Evolutionary conservation across 2,113 vertebrate genomes (phyloP), one percentile per base, ranked within the genome.

Genomic region (Micronycteris hirsuta): DNA sequence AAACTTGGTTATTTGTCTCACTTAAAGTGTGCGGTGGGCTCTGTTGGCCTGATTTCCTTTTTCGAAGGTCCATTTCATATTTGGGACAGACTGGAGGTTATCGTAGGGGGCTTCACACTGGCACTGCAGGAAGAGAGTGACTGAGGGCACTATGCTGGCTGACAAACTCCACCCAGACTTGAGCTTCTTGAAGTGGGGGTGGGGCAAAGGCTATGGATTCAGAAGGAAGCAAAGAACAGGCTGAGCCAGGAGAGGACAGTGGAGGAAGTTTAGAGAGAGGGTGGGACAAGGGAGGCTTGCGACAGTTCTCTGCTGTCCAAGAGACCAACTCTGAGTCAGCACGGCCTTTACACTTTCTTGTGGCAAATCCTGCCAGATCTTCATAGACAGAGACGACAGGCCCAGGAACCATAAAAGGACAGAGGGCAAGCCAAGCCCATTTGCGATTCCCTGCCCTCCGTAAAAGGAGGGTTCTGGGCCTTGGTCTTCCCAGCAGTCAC

Each of bases 291-390:
- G 67, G 81, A 95, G 43, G 68, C 43, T 91, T 3, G 0, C 33
- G 71, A 68, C 86, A 80, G 88, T 52, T 82, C 63, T 95, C 70
- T 94, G 84, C 70, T 73, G 14, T 93, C 92, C 49, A 73, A 47
- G 88, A 94, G 78, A 95, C 56, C 65, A 67, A 58, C 68, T 93
- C 95, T 97, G 97, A 98, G 91, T 98, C 97, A 98, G 95, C 86
- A 54, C 0, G 36, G 84, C 93, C 94, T 94, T n/a, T 92, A 95
- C 94, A 91, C 96, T 56, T 82, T 83, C 74, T 36, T 76, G 61
- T 68, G 87, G 86, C 82, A 78, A 84, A 80, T 78, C 31, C 63
- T 94, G 86, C 93, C 94, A 95, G 86, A 70, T 82, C 8, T 10
- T 11, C 61, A 94, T 4, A 77, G 24, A 68, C 28, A 61, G 38